Percentiles rank a stretch among this genome's conserved stretches.
phyloP scores from a whole-genome alignment of 2,797 vertebrate genomes.

The Erethizon dorsatum region DNA sequence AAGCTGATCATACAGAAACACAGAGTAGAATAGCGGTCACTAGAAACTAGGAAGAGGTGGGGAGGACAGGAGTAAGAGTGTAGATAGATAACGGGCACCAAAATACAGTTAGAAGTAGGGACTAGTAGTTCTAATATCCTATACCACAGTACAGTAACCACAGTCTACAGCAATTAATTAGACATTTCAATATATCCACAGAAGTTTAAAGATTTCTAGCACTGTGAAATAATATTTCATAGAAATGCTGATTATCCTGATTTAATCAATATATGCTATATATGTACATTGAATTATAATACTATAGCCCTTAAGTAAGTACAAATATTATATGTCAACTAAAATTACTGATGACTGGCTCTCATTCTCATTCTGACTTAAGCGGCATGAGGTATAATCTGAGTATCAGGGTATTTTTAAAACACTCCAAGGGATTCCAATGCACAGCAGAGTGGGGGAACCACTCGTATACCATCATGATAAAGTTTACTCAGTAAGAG shows the following conservation, averaged over 20 bases:
- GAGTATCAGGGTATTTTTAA: not conserved
- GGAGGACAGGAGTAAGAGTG: not conserved
- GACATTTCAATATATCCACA: not conserved
- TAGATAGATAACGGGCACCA: not conserved
- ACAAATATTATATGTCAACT: not conserved
- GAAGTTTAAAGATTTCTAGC: not conserved
- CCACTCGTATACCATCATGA: not conserved
- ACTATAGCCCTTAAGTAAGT: not conserved
- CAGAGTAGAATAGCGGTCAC: not conserved
- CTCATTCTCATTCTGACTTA: constrained; percentile 5
- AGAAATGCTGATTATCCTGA: not conserved
- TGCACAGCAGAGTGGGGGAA: not conserved
- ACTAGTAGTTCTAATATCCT: not conserved
- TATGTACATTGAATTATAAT: not conserved
- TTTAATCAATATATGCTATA: not conserved
- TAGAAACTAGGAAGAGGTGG: not conserved
- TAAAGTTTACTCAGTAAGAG: constrained; percentile 7
- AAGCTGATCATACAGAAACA: not conserved
- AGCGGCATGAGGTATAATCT: not conserved
- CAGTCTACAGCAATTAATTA: not conserved
- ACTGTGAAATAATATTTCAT: not conserved
- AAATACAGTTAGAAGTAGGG: not conserved
- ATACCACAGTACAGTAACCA: not conserved
- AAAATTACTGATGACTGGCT: constrained; percentile 4
- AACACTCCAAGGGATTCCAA: constrained; percentile 8